Conservation (phyloP, 2,888 invertebrate species). For the Aporophyla nigra region DNA sequence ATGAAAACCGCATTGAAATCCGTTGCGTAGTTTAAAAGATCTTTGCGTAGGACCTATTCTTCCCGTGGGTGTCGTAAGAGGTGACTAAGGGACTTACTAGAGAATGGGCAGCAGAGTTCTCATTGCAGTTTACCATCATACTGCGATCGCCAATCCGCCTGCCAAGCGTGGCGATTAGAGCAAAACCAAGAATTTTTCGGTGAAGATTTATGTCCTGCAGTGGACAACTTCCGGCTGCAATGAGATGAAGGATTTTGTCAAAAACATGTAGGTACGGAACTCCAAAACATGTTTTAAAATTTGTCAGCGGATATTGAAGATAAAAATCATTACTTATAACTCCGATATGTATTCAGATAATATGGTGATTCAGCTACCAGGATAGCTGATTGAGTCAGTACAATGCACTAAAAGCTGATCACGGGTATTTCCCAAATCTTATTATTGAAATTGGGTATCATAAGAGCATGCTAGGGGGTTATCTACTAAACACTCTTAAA, state of each 20-base stretch:
- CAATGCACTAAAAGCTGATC: not conserved
- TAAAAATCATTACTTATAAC: constrained; percentile 8
- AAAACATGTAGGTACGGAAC: constrained; percentile 11
- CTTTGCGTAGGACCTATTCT: no score
- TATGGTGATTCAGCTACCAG: constrained; percentile 1
- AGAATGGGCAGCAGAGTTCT: no score
- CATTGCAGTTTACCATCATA: no score
- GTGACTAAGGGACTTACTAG: no score
- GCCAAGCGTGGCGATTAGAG: no score
- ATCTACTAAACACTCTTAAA: not conserved
- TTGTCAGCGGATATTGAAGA: not conserved
- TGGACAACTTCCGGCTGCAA: no score
- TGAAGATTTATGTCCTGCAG: no score
- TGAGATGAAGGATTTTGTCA: not conserved
- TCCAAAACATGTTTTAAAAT: not conserved
- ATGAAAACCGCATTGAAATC: no score
- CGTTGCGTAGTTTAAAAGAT: no score
- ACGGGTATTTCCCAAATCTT: constrained; percentile 1
- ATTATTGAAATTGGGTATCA: not conserved
- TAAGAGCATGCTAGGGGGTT: not conserved
- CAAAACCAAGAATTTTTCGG: no score
- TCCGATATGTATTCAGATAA: constrained; percentile 2
- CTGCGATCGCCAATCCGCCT: no score
- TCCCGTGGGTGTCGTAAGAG: no score
- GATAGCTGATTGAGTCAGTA: not conserved